Evolutionary conservation across 2,888 invertebrate genomes (phyloP), one percentile per base, ranked within the genome.

Genomic region (Stictocephala bisonia): DNA sequence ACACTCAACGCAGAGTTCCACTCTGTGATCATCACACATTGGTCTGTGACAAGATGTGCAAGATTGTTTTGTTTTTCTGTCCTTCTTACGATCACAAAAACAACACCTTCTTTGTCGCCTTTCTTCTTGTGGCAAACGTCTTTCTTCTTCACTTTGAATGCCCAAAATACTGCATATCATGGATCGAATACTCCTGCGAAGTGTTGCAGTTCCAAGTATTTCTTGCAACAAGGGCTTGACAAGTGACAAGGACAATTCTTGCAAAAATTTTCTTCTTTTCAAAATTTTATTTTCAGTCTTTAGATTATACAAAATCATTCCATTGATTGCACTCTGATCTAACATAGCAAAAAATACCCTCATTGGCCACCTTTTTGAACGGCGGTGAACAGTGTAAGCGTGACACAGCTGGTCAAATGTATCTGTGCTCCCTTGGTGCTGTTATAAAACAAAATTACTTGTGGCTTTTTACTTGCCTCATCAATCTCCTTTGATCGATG

Each of bases 361-460:
- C 53, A 79, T 51, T 40, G 80, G 78, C 80, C 79, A 81, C 72
- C 78, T 66, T 71, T 75, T 77, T n/a, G 79, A 77, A 69, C 66
- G 76, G 72, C 79, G 70, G 6, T 73, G 58, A 27, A 77, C 71
- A 60, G 76, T 75, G 73, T 79, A 80, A 11, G 74, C 71, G 53
- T 73, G 77, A 69, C 79, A 80, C 74, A 78, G 76, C 75, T 79
- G 71, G 68, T 80, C 79, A 31, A 79, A 78, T 58, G 75, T 73
- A 71, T 81, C 79, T 44, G 81, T 79, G 24, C 78, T 67, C 78
- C 78, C 75, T 80, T 81, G 18, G 79, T 79, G 50, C 48, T 73
- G 72, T 81, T 80, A 73, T 80, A 80, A 71, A 79, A 74, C 13
- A 78, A 41, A 22, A 79, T 80, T 20, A 79, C 67, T 7, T 75